These are phyloP conservation scores for Lineus longissimus DNA, from an alignment of 1,140 invertebrate genomes.

Conservation along the genomic window DNA sequence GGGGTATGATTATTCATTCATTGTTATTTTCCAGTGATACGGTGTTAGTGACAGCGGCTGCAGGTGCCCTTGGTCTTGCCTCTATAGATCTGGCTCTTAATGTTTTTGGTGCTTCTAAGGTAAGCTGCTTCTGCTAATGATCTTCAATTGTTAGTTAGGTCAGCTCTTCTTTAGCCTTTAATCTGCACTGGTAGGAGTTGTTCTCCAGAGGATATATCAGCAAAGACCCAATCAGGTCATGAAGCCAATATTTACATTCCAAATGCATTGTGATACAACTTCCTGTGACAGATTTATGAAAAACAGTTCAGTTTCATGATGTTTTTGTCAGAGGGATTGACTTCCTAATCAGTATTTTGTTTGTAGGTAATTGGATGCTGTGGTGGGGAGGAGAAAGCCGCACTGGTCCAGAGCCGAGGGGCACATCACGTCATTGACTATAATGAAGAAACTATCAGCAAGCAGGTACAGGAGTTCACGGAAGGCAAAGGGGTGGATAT, in stretches of 20 bases:
- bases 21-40: constrained; percentile 57
- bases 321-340: not conserved
- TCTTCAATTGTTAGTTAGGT: not conserved
- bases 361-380: constrained; percentile 62
- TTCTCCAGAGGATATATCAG: not conserved
- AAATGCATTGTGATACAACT: not conserved
- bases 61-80: constrained; percentile 61
- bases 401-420: constrained; percentile 59
- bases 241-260: too few species aligned
- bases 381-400: constrained; percentile 58
- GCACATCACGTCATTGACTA: constrained; percentile 53
- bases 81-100: constrained; percentile 63
- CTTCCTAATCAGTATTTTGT: not conserved
- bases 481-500: constrained; percentile 58
- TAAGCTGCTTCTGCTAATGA: constrained; percentile 31
- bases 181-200: not conserved
- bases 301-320: not conserved
- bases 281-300: not conserved
- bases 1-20: too few species aligned
- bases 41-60: constrained; percentile 61
- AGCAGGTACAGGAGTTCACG: constrained; percentile 59
- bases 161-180: not conserved
- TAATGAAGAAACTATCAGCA: constrained; percentile 55
- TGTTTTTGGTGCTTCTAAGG: constrained; percentile 60
- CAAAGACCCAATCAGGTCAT: too few species aligned